A percentile compares a stretch with the other conserved stretches of the same genome.
Evolutionary conservation across 1,140 invertebrate genomes (phyloP).

Genomic region (Brachionus koreanus): DNA sequence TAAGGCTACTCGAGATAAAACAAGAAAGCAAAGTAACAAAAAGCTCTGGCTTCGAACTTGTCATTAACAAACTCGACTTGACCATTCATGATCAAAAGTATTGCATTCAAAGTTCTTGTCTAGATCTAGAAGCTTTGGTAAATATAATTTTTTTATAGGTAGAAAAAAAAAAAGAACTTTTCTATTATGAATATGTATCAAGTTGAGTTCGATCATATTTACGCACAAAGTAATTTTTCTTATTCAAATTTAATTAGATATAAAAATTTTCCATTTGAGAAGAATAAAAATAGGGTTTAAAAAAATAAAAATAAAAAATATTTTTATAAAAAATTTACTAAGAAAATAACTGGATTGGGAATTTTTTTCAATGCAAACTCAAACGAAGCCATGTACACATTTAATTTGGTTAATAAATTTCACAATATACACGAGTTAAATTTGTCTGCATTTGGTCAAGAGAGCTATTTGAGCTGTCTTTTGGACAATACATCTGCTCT

Average conservation of each 20-base stretch:
- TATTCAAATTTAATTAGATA: background rate
- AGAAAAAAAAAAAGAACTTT: background rate
- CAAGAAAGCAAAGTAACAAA: background rate
- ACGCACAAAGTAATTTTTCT: background rate
- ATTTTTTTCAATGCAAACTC: slow-evolving; percentile 24
- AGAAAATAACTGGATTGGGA: slow-evolving; percentile 11
- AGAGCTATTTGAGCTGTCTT: background rate
- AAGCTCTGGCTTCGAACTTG: background rate
- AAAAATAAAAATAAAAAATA: background rate
- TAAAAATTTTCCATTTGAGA: background rate
- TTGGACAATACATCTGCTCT: background rate
- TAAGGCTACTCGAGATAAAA: background rate
- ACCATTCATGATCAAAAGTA: background rate
- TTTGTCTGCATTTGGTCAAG: slow-evolving; percentile 20
- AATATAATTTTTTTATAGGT: background rate
- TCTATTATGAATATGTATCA: no score
- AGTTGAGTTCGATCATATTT: background rate
- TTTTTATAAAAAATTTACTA: background rate
- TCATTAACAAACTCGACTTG: background rate
- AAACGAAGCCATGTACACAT: slow-evolving; percentile 4
- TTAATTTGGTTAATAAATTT: background rate
- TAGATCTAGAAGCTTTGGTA: background rate
- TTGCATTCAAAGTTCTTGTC: background rate
- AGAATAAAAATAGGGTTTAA: background rate
- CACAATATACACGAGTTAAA: slow-evolving; percentile 8